phyloP scores from a whole-genome alignment of 2,113 vertebrate species.

The Noctilio leporinus region DNA sequence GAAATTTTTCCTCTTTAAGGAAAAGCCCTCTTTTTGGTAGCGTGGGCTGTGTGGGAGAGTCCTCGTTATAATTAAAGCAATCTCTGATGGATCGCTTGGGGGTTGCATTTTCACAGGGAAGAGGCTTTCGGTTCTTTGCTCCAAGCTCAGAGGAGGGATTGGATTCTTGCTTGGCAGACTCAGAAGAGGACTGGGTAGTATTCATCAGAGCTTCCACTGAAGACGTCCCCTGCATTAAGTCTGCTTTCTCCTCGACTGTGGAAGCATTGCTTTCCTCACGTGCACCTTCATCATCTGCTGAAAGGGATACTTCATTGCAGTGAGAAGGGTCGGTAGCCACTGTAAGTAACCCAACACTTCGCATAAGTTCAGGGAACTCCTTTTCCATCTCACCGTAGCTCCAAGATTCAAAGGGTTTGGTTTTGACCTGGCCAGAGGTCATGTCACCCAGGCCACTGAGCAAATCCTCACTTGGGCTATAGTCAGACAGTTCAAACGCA shows the following conservation, averaged over 20 bases:
- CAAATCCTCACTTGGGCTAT: constrained; percentile 92
- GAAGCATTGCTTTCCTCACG: constrained; percentile 32
- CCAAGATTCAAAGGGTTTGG: constrained; percentile 82
- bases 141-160: constrained; percentile 63
- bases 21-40: constrained; percentile 89
- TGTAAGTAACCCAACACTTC: constrained; percentile 85
- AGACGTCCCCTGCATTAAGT: not conserved
- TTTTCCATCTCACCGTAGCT: constrained; percentile 84
- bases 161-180: constrained; percentile 48
- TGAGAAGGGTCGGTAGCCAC: constrained; percentile 79
- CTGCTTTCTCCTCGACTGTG: not conserved
- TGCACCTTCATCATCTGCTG: constrained; percentile 57
- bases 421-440: constrained; percentile 75
- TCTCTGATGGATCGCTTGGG: constrained; percentile 88
- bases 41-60: constrained; percentile 89
- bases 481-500: constrained; percentile 95
- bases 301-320: constrained; percentile 63
- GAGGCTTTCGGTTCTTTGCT: constrained; percentile 64
- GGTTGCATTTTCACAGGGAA: constrained; percentile 79
- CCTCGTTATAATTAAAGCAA: constrained; percentile 84
- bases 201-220: not conserved
- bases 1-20: constrained; percentile 78
- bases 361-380: constrained; percentile 86
- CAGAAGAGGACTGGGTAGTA: not conserved
- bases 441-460: constrained; percentile 75